phyloP scores from a whole-genome alignment of 2,888 invertebrate genomes.

The Trachelus iudaicus region DNA sequence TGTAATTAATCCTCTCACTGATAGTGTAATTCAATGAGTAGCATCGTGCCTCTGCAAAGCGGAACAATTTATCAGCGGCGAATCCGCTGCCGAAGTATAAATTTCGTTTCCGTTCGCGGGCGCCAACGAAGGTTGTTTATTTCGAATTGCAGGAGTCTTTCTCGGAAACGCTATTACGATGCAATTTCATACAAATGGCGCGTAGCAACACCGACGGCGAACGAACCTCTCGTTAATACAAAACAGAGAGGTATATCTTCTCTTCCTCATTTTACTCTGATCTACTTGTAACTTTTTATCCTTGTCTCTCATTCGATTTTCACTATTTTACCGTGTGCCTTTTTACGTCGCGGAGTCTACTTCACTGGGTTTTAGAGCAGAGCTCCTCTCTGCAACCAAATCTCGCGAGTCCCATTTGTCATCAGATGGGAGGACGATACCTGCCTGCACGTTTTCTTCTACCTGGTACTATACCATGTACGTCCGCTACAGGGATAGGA shows the following conservation, averaged over 20 bases:
- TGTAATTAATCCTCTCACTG: neutral
- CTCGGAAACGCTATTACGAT: slow-evolving; percentile 25
- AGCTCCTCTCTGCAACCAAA: neutral
- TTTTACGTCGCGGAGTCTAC: neutral
- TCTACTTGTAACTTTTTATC: neutral
- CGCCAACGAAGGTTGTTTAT: neutral
- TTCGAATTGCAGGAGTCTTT: neutral
- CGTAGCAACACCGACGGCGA: slow-evolving; percentile 2
- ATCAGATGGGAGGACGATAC: neutral
- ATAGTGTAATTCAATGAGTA: neutral
- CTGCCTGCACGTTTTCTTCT: neutral
- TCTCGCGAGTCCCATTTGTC: slow-evolving; percentile 4
- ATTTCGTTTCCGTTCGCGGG: slow-evolving; percentile 11
- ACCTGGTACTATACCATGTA: neutral
- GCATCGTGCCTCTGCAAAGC: neutral
- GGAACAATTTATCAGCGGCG: neutral
- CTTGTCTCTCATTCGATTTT: neutral
- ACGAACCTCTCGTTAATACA: slow-evolving; percentile 27
- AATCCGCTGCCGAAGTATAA: slow-evolving; percentile 9
- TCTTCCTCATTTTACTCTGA: neutral
- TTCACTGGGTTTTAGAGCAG: neutral
- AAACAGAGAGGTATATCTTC: slow-evolving; percentile 20
- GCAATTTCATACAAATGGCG: slow-evolving; percentile 27
- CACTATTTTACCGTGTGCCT: neutral
- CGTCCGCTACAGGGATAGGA: neutral